Percentiles rank a stretch among this genome's conserved stretches.
These are phyloP conservation scores for Emydoidea blandingii DNA, from an alignment of 2,797 vertebrate genomes.

Conservation along the genomic window DNA sequence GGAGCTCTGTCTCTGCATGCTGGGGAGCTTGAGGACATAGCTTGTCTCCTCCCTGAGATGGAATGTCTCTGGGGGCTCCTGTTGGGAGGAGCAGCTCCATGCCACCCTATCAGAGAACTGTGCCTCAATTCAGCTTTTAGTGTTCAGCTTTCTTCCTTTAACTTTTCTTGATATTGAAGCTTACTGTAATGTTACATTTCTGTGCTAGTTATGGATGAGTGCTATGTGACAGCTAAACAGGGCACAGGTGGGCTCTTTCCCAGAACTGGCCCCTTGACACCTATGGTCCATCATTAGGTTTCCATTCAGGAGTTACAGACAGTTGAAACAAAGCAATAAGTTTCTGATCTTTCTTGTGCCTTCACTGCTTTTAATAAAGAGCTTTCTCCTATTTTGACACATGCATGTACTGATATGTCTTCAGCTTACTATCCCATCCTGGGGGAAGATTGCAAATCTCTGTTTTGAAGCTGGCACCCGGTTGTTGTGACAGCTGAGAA, in stretches of 20 bases:
- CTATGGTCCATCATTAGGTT: background rate
- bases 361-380: background rate
- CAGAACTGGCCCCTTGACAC: background rate
- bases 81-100: too few species aligned
- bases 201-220: background rate
- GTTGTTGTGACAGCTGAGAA: background rate
- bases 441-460: background rate
- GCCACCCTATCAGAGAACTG: too few species aligned
- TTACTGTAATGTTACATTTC: background rate
- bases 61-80: too few species aligned
- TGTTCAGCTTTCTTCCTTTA: background rate
- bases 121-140: background rate
- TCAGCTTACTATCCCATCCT: background rate
- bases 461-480: background rate
- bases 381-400: background rate
- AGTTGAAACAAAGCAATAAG: background rate
- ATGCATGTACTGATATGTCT: background rate
- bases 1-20: background rate
- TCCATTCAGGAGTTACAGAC: background rate
- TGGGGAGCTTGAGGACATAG: background rate
- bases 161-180: background rate
- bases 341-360: background rate
- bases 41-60: background rate
- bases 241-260: background rate
- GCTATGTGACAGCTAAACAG: background rate